phyloP scores from a whole-genome alignment of 2,113 vertebrate species.

The Tinamus guttatus region DNA sequence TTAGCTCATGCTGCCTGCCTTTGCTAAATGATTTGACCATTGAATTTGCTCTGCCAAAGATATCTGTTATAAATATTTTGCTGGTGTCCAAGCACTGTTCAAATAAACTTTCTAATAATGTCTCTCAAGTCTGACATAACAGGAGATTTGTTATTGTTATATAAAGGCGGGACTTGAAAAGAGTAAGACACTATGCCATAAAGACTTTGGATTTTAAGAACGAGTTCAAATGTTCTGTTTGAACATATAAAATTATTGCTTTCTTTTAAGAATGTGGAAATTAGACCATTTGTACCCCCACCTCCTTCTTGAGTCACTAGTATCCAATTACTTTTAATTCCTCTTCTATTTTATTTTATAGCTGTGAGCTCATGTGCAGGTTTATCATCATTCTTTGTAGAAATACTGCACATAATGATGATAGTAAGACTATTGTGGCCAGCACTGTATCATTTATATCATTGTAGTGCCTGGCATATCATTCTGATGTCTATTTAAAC shows the following conservation, averaged over 20 bases:
- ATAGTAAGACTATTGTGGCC: not conserved
- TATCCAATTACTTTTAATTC: not conserved
- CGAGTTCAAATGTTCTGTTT: not conserved
- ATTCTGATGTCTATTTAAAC: not conserved
- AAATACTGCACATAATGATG: not conserved
- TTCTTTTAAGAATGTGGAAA: not conserved
- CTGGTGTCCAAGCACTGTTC: constrained; percentile 64
- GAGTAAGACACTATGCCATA: not conserved
- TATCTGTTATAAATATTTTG: constrained; percentile 70
- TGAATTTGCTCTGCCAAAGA: constrained; percentile 31
- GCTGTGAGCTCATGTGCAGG: not conserved
- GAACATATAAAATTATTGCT: not conserved
- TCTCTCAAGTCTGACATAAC: constrained; percentile 47
- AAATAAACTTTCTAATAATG: constrained; percentile 68
- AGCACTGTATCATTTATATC: not conserved
- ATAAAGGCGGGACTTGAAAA: constrained; percentile 27
- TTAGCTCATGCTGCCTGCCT: not conserved
- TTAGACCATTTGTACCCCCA: rapidly evolving
- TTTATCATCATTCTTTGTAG: not conserved
- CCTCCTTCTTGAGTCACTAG: not conserved
- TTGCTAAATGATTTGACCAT: constrained; percentile 4
- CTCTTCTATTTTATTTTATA: not conserved
- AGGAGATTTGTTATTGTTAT: constrained; percentile 57
- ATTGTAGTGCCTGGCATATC: not conserved
- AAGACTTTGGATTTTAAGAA: not conserved